A percentile compares a stretch with the other conserved stretches of the same genome.
Conservation (phyloP, 64 coral and sea anemone species). For the Porites australiensis region DNA sequence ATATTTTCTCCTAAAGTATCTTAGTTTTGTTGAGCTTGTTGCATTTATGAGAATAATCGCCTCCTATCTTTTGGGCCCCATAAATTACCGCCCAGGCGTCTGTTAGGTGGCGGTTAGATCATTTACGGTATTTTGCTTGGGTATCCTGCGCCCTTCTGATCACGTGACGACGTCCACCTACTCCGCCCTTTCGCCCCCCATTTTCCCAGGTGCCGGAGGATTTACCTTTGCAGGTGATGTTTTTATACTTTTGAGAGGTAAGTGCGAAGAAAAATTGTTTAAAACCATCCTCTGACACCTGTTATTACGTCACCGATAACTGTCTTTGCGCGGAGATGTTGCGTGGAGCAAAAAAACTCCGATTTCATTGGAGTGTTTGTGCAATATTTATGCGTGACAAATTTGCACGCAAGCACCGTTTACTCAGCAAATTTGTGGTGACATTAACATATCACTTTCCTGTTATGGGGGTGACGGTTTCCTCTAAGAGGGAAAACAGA, state of each 20-base stretch:
- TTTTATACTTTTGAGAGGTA: neutral
- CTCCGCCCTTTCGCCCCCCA: too few relatives aligned
- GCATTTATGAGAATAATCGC: too few relatives aligned
- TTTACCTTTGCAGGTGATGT: too few relatives aligned
- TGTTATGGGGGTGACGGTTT: constrained; percentile 43
- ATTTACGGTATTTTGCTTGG: neutral
- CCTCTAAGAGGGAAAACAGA: constrained; percentile 5
- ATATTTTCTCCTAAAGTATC: too few relatives aligned
- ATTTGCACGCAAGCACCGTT: neutral
- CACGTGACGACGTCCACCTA: neutral
- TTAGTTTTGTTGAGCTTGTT: too few relatives aligned
- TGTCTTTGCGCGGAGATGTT: neutral
- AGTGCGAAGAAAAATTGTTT: neutral
- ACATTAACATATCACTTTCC: neutral
- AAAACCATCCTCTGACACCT: neutral
- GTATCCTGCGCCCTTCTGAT: neutral
- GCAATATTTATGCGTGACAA: neutral
- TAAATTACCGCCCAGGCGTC: too few relatives aligned
- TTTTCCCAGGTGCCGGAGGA: too few relatives aligned
- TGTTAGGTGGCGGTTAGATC: too few relatives aligned
- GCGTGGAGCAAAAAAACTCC: neutral
- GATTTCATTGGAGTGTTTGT: neutral
- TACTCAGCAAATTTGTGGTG: neutral
- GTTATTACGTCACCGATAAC: neutral
- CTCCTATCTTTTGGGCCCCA: too few relatives aligned